Conservation (phyloP, 2,113 vertebrate species). For the Otis tarda region DNA sequence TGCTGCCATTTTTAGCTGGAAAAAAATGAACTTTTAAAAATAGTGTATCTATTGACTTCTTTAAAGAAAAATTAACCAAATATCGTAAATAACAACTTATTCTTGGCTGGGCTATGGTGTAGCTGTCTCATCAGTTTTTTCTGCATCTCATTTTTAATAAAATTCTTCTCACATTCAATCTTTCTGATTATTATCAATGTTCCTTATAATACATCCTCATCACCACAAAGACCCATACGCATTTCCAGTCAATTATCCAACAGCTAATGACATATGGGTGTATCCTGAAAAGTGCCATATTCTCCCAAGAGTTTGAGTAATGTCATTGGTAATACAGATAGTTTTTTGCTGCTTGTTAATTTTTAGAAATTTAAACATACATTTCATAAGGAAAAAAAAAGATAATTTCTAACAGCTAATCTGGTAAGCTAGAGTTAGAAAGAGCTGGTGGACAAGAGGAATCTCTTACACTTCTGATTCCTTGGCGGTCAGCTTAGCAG, state of each 20-base stretch:
- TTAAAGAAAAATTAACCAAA: neutral
- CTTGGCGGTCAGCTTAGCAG: neutral
- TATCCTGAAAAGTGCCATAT: neutral
- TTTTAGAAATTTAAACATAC: neutral
- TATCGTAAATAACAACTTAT: neutral
- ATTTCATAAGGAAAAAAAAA: neutral
- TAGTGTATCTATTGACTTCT: neutral
- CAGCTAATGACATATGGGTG: neutral
- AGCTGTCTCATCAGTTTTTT: neutral
- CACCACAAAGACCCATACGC: neutral
- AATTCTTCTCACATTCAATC: neutral
- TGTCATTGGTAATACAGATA: neutral
- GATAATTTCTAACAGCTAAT: neutral
- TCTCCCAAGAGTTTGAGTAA: neutral
- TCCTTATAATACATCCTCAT: neutral
- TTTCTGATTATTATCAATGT: neutral
- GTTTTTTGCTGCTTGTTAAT: neutral
- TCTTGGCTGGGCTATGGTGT: neutral
- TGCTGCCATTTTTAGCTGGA: neutral
- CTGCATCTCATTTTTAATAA: neutral
- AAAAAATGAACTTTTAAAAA: neutral
- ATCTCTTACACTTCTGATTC: neutral
- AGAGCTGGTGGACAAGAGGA: neutral
- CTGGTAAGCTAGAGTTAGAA: neutral
- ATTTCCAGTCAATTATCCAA: neutral